Conservation (phyloP, 1,140 invertebrate species). For the Halictus rubicundus region DNA sequence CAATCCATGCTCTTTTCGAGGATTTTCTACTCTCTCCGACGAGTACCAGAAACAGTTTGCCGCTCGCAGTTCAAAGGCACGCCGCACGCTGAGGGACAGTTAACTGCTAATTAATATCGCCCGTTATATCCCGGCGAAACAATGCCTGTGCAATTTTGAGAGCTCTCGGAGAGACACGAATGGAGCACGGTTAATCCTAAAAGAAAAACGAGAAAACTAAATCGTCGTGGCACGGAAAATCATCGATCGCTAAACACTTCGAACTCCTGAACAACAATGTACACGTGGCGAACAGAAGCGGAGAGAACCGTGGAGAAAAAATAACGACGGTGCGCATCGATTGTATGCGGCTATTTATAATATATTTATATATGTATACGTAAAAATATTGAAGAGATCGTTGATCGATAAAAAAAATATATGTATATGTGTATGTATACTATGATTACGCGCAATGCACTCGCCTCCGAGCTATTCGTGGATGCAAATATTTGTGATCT, state of each 20-base stretch:
- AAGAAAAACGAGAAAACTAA: not conserved
- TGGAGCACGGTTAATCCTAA: not conserved
- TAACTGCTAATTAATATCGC: slow-evolving; percentile 9
- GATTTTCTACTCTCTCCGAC: too few relatives aligned
- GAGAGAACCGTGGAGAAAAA: not conserved
- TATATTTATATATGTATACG: slow-evolving; percentile 34
- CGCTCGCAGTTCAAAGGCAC: not conserved
- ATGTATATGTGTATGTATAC: slow-evolving; percentile 58
- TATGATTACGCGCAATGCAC: slow-evolving; percentile 11
- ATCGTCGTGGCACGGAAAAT: not conserved
- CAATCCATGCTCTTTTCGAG: too few relatives aligned
- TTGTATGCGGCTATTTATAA: slow-evolving; percentile 20
- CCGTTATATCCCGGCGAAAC: not conserved
- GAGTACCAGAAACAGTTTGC: too few relatives aligned
- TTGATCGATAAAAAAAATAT: slow-evolving; percentile 62
- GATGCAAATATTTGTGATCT: too few relatives aligned
- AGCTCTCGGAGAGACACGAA: not conserved
- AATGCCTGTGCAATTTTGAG: not conserved
- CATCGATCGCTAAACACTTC: not conserved
- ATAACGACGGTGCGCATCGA: slow-evolving; percentile 14
- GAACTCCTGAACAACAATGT: not conserved
- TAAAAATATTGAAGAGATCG: slow-evolving; percentile 59
- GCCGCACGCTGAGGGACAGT: slow-evolving; percentile 20
- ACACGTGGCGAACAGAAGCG: slow-evolving; percentile 12
- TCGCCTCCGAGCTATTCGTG: too few relatives aligned